These are phyloP conservation scores for Zoanthus sansibaricus DNA, from an alignment of 92 coral and sea anemone species.

Conservation along the genomic window DNA sequence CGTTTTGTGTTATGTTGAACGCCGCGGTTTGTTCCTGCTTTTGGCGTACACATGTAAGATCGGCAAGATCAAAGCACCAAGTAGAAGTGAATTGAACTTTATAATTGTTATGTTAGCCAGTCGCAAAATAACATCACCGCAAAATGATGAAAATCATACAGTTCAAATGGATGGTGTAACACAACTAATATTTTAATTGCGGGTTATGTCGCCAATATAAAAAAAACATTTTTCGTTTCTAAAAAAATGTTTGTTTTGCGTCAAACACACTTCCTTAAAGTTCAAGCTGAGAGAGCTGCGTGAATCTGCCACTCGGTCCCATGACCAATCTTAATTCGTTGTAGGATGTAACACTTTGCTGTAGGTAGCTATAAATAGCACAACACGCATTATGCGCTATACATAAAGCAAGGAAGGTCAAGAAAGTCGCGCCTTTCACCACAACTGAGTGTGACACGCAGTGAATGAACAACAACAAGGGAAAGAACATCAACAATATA, in stretches of 20 bases:
- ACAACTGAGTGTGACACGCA: constrained; percentile 31
- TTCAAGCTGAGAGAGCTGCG: neutral
- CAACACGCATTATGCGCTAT: neutral
- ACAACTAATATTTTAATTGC: constrained; percentile 27
- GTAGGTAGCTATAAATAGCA: constrained; percentile 46
- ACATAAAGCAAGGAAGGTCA: neutral
- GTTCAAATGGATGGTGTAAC: constrained; percentile 4
- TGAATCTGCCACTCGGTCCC: constrained; percentile 35
- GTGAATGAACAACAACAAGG: neutral
- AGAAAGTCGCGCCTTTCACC: neutral
- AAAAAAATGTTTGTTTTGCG: constrained; percentile 17
- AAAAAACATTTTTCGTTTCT: constrained; percentile 1
- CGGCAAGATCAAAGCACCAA: constrained; percentile 37
- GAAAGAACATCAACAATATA: neutral
- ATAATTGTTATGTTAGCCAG: neutral
- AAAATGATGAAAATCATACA: constrained; percentile 38
- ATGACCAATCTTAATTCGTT: constrained; percentile 28
- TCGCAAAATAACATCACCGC: constrained; percentile 8
- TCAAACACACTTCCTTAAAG: constrained; percentile 31
- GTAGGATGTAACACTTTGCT: constrained; percentile 37
- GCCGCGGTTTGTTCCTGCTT: neutral
- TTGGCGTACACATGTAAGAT: constrained; percentile 1
- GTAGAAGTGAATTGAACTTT: constrained; percentile 5
- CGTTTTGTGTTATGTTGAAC: neutral
- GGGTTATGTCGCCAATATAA: constrained; percentile 15